Conservation (phyloP, 1,140 invertebrate genomes). For the Ceratosolen solmsi region DNA sequence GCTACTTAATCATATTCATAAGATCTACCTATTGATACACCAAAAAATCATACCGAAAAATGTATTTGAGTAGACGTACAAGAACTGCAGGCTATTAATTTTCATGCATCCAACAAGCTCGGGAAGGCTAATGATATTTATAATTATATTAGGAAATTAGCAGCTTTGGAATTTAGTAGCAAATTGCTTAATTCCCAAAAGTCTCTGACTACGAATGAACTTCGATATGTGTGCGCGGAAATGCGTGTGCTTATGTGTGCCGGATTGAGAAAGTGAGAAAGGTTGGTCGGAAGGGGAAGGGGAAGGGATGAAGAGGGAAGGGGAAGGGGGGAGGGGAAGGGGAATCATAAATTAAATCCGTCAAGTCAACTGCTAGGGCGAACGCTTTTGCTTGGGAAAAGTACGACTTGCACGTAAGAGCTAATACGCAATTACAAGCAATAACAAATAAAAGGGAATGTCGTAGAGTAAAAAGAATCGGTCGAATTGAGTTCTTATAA, state of each 20-base stretch:
- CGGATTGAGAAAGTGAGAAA: too few relatives aligned
- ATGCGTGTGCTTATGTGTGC: too few relatives aligned
- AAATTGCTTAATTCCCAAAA: not conserved
- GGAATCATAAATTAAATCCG: too few relatives aligned
- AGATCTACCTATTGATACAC: slow-evolving; percentile 35
- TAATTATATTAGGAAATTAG: not conserved
- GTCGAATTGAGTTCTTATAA: not conserved
- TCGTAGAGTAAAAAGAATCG: not conserved
- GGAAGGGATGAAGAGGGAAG: too few relatives aligned
- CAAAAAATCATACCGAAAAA: slow-evolving; percentile 36
- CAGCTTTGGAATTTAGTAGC: not conserved
- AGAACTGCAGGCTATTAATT: too few relatives aligned
- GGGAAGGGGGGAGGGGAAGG: too few relatives aligned
- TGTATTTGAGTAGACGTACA: not conserved
- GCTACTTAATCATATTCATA: slow-evolving; percentile 45
- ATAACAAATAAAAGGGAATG: not conserved
- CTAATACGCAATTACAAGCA: not conserved
- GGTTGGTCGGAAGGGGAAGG: too few relatives aligned
- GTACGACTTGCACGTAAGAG: not conserved
- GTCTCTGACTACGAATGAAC: too few relatives aligned
- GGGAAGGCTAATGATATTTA: too few relatives aligned
- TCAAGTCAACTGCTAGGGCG: not conserved
- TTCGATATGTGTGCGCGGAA: too few relatives aligned
- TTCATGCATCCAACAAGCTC: too few relatives aligned
- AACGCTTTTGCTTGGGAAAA: not conserved